phyloP scores from a whole-genome alignment of 2,888 invertebrate species.

The Buathra laborator region DNA sequence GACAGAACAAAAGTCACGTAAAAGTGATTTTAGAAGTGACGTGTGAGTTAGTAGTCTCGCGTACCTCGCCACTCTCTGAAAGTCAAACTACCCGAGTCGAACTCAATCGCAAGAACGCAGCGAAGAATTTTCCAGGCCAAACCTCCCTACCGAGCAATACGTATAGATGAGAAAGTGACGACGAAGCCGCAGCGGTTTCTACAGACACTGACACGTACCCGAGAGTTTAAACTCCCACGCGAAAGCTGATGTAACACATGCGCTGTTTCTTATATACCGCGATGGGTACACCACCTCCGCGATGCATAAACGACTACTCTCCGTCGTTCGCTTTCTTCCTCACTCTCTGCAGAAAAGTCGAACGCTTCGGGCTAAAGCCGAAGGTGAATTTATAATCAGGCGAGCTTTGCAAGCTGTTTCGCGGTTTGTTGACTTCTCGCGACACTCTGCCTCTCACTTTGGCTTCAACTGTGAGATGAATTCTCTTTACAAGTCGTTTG shows the following conservation, averaged over 20 bases:
- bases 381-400: slow-evolving; percentile 59
- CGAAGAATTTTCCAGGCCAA: slow-evolving; percentile 45
- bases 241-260: neutral
- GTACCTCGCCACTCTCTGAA: slow-evolving; percentile 1
- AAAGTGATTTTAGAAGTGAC: slow-evolving; percentile 33
- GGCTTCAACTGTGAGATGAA: slow-evolving; percentile 11
- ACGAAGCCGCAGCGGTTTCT: slow-evolving; percentile 11
- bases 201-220: neutral
- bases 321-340: neutral
- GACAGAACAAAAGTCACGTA: neutral
- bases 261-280: neutral
- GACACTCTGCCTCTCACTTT: neutral
- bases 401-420: slow-evolving; percentile 26
- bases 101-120: slow-evolving; percentile 14
- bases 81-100: slow-evolving; percentile 13
- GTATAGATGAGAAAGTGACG: slow-evolving; percentile 23
- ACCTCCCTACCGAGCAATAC: neutral
- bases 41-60: neutral
- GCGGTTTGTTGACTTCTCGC: slow-evolving; percentile 16
- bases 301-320: neutral
- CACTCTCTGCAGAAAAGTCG: slow-evolving; percentile 31
- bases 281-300: neutral
- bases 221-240: slow-evolving; percentile 10
- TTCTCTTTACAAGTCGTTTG: slow-evolving; percentile 1
- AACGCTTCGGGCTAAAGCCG: slow-evolving; percentile 50